phyloP scores from a whole-genome alignment of 2,797 vertebrate species.

The Nannoperca australis region DNA sequence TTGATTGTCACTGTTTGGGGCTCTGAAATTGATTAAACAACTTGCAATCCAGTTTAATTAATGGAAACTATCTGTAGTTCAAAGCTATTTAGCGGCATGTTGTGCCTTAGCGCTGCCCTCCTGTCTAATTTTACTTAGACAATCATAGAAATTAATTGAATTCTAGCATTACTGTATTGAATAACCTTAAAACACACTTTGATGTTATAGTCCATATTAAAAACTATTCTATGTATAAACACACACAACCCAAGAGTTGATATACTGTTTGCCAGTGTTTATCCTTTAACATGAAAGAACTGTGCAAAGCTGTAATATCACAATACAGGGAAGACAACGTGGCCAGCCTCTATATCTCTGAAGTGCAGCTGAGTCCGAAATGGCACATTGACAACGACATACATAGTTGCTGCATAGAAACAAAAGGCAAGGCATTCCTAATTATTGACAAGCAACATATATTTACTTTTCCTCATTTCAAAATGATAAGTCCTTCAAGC shows the following conservation, averaged over 20 bases:
- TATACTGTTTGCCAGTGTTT: slow-evolving; percentile 76
- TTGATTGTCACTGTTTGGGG: slow-evolving; percentile 83
- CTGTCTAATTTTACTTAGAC: slow-evolving; percentile 73
- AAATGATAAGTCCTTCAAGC: slow-evolving; percentile 83
- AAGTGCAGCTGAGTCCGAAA: slow-evolving; percentile 83
- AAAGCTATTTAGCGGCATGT: slow-evolving; percentile 80
- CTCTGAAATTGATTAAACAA: slow-evolving; percentile 87
- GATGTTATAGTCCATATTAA: slow-evolving; percentile 74
- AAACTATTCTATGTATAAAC: slow-evolving; percentile 63
- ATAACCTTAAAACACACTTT: slow-evolving; percentile 77
- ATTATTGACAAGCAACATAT: slow-evolving; percentile 87
- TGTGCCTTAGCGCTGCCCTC: slow-evolving; percentile 71
- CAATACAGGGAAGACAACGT: slow-evolving; percentile 73
- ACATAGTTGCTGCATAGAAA: slow-evolving; percentile 82
- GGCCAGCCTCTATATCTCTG: slow-evolving; percentile 82
- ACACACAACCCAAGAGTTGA: slow-evolving; percentile 69
- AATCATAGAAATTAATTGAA: slow-evolving; percentile 81
- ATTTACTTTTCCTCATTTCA: slow-evolving; percentile 84
- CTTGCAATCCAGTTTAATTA: slow-evolving; percentile 86
- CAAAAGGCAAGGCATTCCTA: slow-evolving; percentile 83
- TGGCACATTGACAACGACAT: slow-evolving; percentile 85
- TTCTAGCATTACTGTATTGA: slow-evolving; percentile 70
- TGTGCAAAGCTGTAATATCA: slow-evolving; percentile 78
- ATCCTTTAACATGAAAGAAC: slow-evolving; percentile 80
- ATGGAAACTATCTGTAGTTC: slow-evolving; percentile 83